phyloP scores from a whole-genome alignment of 2,113 vertebrate genomes.

The rat (Rattus norvegicus) region GRCr8 NC_086022.1:11986501-11987000 shows the following conservation, averaged over 20 bases:
- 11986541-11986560: neutral
- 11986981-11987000: no score
- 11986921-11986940: neutral
- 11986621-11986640: neutral
- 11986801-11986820: neutral
- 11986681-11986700: neutral
- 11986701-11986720: neutral
- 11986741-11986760: conserved; percentile 27
- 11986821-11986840: neutral
- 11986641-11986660: conserved; percentile 21
- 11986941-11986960: neutral
- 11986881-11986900: neutral
- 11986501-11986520: neutral
- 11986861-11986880: neutral
- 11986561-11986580: neutral
- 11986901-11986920: neutral
- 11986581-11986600: neutral
- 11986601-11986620: neutral
- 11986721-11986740: neutral
- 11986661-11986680: neutral
- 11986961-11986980: neutral
- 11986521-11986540: neutral
- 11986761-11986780: conserved; percentile 9
- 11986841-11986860: conserved; percentile 52
- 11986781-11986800: neutral